These are phyloP conservation scores for Paralvinella palmiformis DNA, from an alignment of 1,140 invertebrate species.

Conservation along the genomic window DNA sequence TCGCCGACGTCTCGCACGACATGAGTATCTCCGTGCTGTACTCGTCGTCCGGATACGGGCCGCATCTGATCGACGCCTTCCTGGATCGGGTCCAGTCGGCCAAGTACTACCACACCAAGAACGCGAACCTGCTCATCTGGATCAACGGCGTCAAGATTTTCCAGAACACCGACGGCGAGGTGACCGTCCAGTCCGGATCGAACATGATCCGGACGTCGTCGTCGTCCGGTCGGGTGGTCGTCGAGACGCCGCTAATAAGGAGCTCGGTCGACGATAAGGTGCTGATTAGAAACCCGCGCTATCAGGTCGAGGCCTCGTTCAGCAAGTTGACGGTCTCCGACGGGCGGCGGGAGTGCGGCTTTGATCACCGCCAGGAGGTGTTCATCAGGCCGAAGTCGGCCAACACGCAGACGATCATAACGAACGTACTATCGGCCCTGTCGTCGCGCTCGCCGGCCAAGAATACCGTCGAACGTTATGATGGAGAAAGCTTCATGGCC, in stretches of 20 bases:
- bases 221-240: conserved; percentile 20
- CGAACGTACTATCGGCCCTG: too few species aligned
- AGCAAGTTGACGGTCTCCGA: conserved; percentile 30
- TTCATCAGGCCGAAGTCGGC: background rate
- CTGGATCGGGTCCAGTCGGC: conserved; percentile 28
- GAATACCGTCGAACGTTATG: too few species aligned
- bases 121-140: conserved; percentile 30
- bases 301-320: conserved; percentile 26
- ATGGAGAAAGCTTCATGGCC: too few species aligned
- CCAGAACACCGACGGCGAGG: conserved; percentile 33
- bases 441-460: too few species aligned
- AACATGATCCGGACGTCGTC: conserved; percentile 35
- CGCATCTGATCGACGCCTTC: conserved; percentile 27
- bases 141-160: conserved; percentile 38
- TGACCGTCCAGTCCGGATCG: conserved; percentile 31
- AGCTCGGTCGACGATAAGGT: conserved; percentile 31
- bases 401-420: background rate
- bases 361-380: conserved; percentile 27
- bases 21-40: conserved; percentile 36
- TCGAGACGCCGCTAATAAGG: conserved; percentile 33
- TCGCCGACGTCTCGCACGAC: conserved; percentile 34
- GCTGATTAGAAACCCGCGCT: conserved; percentile 25
- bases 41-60: conserved; percentile 28
- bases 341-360: conserved; percentile 33
- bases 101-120: conserved; percentile 27